These are phyloP conservation scores for Heliconius sara DNA, from an alignment of 2,888 invertebrate genomes.

Conservation along the genomic window DNA sequence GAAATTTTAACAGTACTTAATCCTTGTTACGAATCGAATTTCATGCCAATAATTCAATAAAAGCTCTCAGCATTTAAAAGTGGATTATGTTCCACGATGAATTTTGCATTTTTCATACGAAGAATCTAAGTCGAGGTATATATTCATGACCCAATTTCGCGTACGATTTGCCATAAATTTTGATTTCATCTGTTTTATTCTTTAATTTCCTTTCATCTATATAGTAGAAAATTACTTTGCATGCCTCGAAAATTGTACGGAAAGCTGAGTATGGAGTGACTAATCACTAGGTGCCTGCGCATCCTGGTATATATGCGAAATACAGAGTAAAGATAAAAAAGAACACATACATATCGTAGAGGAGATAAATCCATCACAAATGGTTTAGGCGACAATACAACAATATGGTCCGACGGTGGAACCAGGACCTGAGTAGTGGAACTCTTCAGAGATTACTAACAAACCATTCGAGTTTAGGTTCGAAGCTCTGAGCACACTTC, in stretches of 20 bases:
- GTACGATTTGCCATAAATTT: constrained; percentile 1
- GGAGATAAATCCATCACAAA: too few relatives aligned
- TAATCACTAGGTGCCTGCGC: too few relatives aligned
- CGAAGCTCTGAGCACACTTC: too few relatives aligned
- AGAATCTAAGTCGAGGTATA: neutral
- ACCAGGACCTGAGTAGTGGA: neutral
- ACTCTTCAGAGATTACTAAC: neutral
- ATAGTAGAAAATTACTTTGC: too few relatives aligned
- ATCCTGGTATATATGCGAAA: too few relatives aligned
- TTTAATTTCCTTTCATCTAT: neutral
- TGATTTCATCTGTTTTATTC: neutral
- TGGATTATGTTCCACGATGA: neutral
- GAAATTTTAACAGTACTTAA: constrained; percentile 10
- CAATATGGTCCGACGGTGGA: neutral
- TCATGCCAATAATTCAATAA: constrained; percentile 28
- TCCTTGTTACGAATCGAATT: constrained; percentile 13
- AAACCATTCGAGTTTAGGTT: neutral
- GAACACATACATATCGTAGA: too few relatives aligned
- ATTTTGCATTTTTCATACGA: constrained; percentile 14
- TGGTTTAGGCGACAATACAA: too few relatives aligned
- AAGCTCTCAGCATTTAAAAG: constrained; percentile 20
- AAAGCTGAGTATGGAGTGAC: too few relatives aligned
- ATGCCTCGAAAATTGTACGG: too few relatives aligned
- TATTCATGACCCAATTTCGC: constrained; percentile 8
- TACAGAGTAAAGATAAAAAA: too few relatives aligned